Evolutionary conservation across 2,888 invertebrate genomes (phyloP), one percentile per base, ranked within the genome.

Genomic region (Cryptus viduatorius): DNA sequence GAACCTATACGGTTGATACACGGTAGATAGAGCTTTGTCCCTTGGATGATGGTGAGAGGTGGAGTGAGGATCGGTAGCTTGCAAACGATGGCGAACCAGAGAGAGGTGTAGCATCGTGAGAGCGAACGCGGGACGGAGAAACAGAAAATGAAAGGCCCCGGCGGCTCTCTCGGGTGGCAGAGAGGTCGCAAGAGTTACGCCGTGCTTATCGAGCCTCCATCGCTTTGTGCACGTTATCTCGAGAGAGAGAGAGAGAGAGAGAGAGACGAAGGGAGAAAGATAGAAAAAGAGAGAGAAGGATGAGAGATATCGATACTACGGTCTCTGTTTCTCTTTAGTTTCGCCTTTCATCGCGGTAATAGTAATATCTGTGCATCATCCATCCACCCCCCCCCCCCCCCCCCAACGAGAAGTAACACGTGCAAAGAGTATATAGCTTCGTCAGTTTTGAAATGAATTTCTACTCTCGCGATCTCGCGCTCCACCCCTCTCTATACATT

Each of bases 171-270:
- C 16, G 82, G 16, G 75, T 53, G 67, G 48, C 48, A 56, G 65
- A 68, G 78, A 78, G 77, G 72, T 72, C 73, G 67, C 16, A 56
- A 79, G 69, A 83, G 83, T 83, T 76, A 71, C 65, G 42, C 71
- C 79, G 79, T 76, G 83, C 76, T 83, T 83, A 83, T 83, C 83
- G 29, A 59, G 76, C 76, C 75, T 67, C 67, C 83, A 83, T 83
- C 83, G 83, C 76, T 76, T 67, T 71, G 76, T 83, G 76, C 71
- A 69, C 29, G 79, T 56, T 50, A 65, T 56, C 76, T 67, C 56
- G 64, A 46, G 68, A 79, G 71, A 61, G 79, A 56, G 50, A n/a
- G 69, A 19, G 24, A 24, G 59, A 19, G 59, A 19, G 19, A 1
- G 19, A 24, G 24, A 24, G 24, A 24, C n/a, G n/a, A n/a, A 24